These are phyloP conservation scores for Cryptotermes secundus DNA, from an alignment of 1,140 invertebrate genomes.

Conservation along the genomic window DNA sequence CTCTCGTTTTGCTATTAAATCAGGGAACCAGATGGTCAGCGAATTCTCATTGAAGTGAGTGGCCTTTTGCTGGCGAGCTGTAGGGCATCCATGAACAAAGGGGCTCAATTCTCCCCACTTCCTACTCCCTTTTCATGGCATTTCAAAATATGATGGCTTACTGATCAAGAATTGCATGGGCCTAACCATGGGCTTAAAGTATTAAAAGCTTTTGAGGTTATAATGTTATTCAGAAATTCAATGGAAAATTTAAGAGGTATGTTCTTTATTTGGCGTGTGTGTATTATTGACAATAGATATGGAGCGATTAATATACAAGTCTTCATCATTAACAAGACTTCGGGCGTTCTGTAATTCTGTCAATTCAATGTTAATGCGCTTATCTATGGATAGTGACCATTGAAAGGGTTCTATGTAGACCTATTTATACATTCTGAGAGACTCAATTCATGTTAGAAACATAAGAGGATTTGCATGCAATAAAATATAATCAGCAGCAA, in stretches of 20 bases:
- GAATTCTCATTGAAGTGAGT: neutral
- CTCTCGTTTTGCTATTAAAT: conserved; percentile 5
- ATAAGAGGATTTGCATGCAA: neutral
- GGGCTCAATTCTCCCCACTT: neutral
- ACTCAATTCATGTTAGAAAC: neutral
- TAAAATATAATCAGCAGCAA: no score
- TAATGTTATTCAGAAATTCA: conserved; percentile 1
- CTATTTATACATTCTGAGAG: neutral
- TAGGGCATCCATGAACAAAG: neutral
- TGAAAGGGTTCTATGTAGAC: neutral
- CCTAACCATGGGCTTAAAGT: neutral
- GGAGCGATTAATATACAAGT: neutral
- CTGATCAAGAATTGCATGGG: neutral
- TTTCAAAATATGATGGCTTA: neutral
- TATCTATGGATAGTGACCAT: neutral
- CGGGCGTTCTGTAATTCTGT: neutral
- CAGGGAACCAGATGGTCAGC: conserved; percentile 13
- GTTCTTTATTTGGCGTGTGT: neutral
- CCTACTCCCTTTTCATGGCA: neutral
- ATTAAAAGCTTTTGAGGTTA: conserved; percentile 20
- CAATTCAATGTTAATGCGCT: conserved; percentile 7
- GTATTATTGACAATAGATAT: neutral
- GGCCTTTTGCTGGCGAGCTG: neutral
- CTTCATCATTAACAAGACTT: neutral
- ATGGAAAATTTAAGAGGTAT: neutral